A percentile compares a stretch with the other conserved stretches of the same genome.
These are phyloP conservation scores for Drosophila kanekoi DNA, from an alignment of 2,888 invertebrate species.

Conservation along the genomic window DNA sequence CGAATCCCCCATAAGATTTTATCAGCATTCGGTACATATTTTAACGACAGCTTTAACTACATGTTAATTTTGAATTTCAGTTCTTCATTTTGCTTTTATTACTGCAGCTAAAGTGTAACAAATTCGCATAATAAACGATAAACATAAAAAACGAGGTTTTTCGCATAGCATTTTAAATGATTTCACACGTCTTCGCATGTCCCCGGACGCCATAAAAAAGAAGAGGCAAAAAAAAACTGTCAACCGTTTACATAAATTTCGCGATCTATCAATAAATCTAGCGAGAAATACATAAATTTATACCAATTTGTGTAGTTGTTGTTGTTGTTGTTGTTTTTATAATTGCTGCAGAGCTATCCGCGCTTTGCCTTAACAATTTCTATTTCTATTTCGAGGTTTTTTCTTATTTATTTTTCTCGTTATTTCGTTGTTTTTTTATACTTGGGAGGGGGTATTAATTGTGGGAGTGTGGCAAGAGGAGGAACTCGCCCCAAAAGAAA, in stretches of 20 bases:
- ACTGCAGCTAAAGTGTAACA: constrained; percentile 14
- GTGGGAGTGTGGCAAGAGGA: too few species aligned
- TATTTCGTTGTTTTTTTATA: too few species aligned
- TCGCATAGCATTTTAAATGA: constrained; percentile 39
- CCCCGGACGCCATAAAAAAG: constrained; percentile 21
- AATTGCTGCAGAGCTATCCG: constrained; percentile 19
- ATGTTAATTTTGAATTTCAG: not conserved
- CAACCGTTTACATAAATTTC: constrained; percentile 70
- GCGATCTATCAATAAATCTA: constrained; percentile 72
- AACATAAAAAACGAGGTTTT: constrained; percentile 22
- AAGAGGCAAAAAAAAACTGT: constrained; percentile 34
- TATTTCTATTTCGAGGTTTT: constrained; percentile 29
- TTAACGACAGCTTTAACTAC: not conserved
- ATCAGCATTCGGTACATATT: not conserved
- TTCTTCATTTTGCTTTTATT: constrained; percentile 1
- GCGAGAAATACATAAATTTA: constrained; percentile 56
- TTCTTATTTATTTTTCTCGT: constrained; percentile 4
- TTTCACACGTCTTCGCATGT: constrained; percentile 60
- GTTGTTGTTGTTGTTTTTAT: constrained; percentile 22
- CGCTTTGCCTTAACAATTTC: constrained; percentile 31
- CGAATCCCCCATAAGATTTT: not conserved
- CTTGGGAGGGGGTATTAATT: too few species aligned
- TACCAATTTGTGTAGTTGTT: constrained; percentile 25
- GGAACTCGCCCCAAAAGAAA: too few species aligned
- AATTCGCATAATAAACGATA: constrained; percentile 10